These are phyloP conservation scores for Apodemus sylvaticus DNA, from an alignment of 2,113 vertebrate species.

Conservation along the genomic window DNA sequence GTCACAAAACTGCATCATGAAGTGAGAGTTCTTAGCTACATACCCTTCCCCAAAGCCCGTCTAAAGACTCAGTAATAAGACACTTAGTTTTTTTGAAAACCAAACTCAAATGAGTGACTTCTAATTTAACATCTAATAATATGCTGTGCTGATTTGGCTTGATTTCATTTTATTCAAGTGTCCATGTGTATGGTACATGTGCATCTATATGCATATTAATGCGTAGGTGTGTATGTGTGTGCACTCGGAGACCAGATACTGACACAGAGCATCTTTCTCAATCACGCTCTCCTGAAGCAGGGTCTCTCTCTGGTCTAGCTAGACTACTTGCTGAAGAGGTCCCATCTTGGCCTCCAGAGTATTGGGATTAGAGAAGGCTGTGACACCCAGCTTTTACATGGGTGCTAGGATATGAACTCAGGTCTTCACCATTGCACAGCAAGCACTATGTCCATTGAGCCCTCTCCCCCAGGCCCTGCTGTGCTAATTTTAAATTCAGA, in stretches of 20 bases:
- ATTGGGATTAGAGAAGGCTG: neutral
- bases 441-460: neutral
- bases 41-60: neutral
- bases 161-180: neutral
- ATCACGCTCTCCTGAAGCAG: neutral
- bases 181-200: too few species aligned
- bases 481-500: neutral
- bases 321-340: neutral
- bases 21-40: neutral
- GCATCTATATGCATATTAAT: neutral
- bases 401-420: neutral
- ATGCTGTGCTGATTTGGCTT: neutral
- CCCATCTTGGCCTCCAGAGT: neutral
- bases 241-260: neutral
- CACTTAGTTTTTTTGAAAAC: neutral
- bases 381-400: neutral
- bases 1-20: neutral
- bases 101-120: neutral
- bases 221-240: neutral
- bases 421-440: too few species aligned
- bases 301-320: neutral
- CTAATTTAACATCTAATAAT: constrained; percentile 26
- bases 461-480: neutral
- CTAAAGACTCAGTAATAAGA: constrained; percentile 30
- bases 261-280: neutral